These are phyloP conservation scores for Melanostigma gelatinosum DNA, from an alignment of 2,113 vertebrate species.

Conservation along the genomic window DNA sequence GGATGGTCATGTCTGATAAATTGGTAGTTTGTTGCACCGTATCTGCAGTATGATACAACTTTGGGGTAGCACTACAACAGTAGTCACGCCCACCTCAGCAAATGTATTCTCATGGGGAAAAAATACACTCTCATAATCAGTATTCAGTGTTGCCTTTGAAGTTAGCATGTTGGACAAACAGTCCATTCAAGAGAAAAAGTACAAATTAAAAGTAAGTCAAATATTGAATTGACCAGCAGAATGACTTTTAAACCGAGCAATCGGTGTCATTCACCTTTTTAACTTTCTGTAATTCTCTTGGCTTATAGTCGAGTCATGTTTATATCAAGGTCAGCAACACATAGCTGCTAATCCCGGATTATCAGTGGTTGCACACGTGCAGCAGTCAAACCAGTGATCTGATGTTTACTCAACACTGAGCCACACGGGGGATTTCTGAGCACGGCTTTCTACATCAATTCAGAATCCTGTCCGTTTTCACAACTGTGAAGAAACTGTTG, in stretches of 20 bases:
- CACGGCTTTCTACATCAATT: conserved; percentile 15
- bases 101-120: not conserved
- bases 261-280: not conserved
- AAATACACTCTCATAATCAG: not conserved
- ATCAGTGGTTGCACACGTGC: conserved; percentile 12
- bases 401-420: conserved; percentile 27
- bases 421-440: conserved; percentile 6
- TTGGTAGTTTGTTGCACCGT: not conserved
- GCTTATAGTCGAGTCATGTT: not conserved
- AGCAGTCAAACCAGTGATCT: conserved; percentile 14
- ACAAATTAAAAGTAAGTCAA: not conserved
- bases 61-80: not conserved
- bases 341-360: conserved; percentile 35
- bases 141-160: not conserved
- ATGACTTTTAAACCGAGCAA: not conserved
- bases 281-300: not conserved
- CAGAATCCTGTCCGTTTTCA: conserved; percentile 14
- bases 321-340: conserved; percentile 14
- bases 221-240: not conserved
- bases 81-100: not conserved
- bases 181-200: not conserved
- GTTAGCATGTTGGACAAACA: not conserved
- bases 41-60: not conserved
- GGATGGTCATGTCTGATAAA: not conserved
- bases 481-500: not conserved